Base-by-base conservation (phyloP, 2,888 invertebrate genomes). In the Allolobophora icterica region DNA sequence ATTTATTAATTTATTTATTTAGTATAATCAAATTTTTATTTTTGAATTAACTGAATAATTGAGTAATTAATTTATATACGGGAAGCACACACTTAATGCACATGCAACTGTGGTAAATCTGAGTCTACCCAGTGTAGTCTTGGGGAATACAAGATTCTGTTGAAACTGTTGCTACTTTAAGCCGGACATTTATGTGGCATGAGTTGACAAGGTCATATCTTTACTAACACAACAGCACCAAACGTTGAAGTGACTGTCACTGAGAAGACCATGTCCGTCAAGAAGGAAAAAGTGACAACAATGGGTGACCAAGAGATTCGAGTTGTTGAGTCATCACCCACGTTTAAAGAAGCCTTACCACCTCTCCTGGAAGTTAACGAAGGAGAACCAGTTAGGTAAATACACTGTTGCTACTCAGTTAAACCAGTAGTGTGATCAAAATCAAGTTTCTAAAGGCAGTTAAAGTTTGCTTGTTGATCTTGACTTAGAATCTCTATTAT, bases 341-440 rank as follows among this genome's bases (percentile, higher is more conserved):
- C 94, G 84, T 95, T 95, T 93, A 93, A 93, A 1, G 92, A 97
- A 38, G 97, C 97, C 30, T 96, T 99, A 94, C 97, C 93, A 42
- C 93, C 94, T 33, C 92, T 93, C 24, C 92, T 93, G 52, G 94
- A 94, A 90, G 94, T 94, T 58, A 93, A 93, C 83, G 94, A 95
- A 92, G 95, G 95, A 33, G 93, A 93, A 84, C 93, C 93, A 91
- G 94, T 94, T 71, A 94, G 93, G 95, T 95, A 92, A 92, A 93
- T 8, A 71, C 71, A 71, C 71, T 1, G 21, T 52, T 24, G 21
- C 19, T 71, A n/a, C 71, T 71, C 71, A 30, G 13, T 11, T 71
- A n/a, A n/a, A 71, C 30, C 1, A 11, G 71, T 17, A 17, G 71
- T 6, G 24, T 30, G 71, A n/a, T 71, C n/a, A 13, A n/a, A 11